Evolutionary conservation across 2,113 vertebrate species (phyloP).

Genomic region (Hippocampus abdominalis): DNA sequence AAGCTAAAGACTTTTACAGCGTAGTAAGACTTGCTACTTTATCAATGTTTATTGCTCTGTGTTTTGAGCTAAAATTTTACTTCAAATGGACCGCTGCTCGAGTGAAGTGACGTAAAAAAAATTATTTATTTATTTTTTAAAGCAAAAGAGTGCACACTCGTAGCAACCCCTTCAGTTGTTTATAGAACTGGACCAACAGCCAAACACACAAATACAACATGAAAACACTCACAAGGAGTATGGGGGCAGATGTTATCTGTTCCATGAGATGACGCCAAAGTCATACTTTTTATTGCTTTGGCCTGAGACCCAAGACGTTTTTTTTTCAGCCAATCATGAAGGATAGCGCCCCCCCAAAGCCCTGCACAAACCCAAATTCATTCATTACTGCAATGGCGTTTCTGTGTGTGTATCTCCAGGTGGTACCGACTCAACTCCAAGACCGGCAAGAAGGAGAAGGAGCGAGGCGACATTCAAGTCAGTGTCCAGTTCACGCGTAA

Average conservation of each 20-base stretch:
- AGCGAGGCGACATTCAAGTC: conserved; percentile 89
- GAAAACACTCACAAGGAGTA: neutral
- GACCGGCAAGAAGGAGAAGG: conserved; percentile 92
- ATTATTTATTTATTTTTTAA: too few species aligned
- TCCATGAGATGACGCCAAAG: too few species aligned
- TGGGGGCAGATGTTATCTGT: neutral
- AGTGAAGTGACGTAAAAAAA: too few species aligned
- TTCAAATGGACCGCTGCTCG: too few species aligned
- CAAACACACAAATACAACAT: neutral
- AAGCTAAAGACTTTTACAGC: neutral
- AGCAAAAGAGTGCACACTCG: too few species aligned
- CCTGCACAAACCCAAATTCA: neutral
- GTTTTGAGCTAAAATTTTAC: too few species aligned
- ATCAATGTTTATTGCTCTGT: too few species aligned
- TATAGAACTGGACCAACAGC: too few species aligned
- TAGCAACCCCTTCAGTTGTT: too few species aligned
- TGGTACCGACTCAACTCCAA: conserved; percentile 94
- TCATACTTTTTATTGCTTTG: too few species aligned
- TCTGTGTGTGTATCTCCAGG: conserved; percentile 56
- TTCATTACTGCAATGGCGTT: neutral
- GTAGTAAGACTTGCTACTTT: too few species aligned
- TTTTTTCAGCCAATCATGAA: neutral
- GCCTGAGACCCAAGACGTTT: neutral
- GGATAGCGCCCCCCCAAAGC: neutral
- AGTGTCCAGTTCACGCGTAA: conserved; percentile 86